Evolutionary conservation across 2,797 vertebrate species (phyloP), one percentile per base, ranked within the genome.

Genomic region (Rhabdomys pumilio): DNA sequence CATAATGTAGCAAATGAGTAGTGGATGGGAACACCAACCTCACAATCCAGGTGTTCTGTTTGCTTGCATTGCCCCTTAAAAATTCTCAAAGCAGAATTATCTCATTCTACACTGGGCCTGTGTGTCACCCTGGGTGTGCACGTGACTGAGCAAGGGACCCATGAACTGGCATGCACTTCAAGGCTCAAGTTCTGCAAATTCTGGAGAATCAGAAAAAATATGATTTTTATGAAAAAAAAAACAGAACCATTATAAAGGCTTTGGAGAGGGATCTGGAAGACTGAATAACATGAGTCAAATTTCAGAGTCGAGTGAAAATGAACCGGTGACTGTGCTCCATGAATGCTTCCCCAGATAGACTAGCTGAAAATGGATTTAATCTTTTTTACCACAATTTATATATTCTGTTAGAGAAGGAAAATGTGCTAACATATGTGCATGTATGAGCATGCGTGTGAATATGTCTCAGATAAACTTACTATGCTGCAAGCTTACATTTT

Each of bases 321-420:
- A 97, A 88, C 77, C 41, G 61, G 38, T 26, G 50, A 61, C 44
- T 89, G 17, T 15, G 53, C 19, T 31, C 50, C 67, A 41, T 31
- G 11, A 91, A 89, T 88, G 61, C 76, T 89, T 93, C 91, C 57
- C 41, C 34, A 79, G 75, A 57, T 53, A 95, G 50, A 96, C 34
- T 34, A 89, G 84, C 83, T 91, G 55, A 96, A 86, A 94, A 89
- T 75, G n/a, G 41, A 86, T 59, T 90, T 91, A 73, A 89, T 96
- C 34, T 69, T 10, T 90, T 44, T 44, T 89, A 53, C 75, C 15
- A 3, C n/a, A 76, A 75, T 89, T 24, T 44, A 87, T 89, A 55
- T 76, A 89, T 87, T 88, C 53, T 73, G 81, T 44, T 79, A 55
- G 83, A 96, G 29, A 96, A 57, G 93, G 89, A 44, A 82, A 77